Base-by-base conservation (phyloP, 2,113 vertebrate species). In the Cacatua alba region DNA sequence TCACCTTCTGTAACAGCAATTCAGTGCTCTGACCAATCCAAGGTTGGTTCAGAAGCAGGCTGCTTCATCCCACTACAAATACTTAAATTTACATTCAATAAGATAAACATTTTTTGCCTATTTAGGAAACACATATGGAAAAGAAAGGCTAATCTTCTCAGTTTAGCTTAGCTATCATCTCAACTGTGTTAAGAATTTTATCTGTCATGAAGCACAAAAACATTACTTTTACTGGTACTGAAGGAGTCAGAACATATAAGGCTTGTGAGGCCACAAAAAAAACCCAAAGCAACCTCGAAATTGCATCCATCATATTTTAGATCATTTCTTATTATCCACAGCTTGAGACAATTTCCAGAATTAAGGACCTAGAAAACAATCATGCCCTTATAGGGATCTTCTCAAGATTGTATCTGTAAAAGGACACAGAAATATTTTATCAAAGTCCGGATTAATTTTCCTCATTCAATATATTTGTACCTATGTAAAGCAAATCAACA, bases 361-460 rank as follows among this genome's bases (percentile, higher is more conserved):
- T 9, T 31, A 31, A 60, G 18, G 9, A 1, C 41, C 28, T 1
- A 11, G 25, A 41, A 80, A 78, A 29, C 11, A 41, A 49, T 11
- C 9, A 24, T 13, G 37, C 11, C 17, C 6, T 17, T 51, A 63
- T 0, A 24, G 4, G 4, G 24, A 17, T 28, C 18, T 46, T 53
- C 21, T 7, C 31, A 62, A 35, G 23, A 17, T 3, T 33, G 2
- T 4, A 20, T n/a, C 53, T 67, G 9, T 19, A 26, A 68, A 46
- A 13, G 5, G 35, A 41, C 28, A 43, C 0, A 0, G 12, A 28
- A 7, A 0, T 21, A 17, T 11, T 69, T 67, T 10, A 74, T 0
- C 17, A 8, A 53, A 43, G 26, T 15, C 25, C 65, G 24, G 25
- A 41, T 7, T 79, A 37, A 28, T n/a, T 2, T 7, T 81, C 44